These are phyloP conservation scores for Chironex yamaguchii DNA, from an alignment of 30 jellyfish, hydroid and myxozoan species.

Conservation along the genomic window DNA sequence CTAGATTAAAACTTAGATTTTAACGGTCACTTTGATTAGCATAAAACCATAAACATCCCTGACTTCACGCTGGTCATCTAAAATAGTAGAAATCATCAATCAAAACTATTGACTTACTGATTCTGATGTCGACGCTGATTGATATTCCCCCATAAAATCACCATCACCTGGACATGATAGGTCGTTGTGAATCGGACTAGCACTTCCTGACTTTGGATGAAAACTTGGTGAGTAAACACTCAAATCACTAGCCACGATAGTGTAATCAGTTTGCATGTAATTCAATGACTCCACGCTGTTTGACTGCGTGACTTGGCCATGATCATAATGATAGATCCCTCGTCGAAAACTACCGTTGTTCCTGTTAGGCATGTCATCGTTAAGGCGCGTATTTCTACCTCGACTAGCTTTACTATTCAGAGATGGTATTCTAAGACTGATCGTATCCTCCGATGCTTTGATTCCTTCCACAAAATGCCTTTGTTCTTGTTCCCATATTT, in stretches of 20 bases:
- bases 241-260: background rate
- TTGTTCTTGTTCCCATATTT: constrained; percentile 91
- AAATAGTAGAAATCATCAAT: too few relatives aligned
- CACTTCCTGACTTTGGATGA: background rate
- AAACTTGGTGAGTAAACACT: background rate
- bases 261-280: background rate
- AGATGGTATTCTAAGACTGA: background rate
- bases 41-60: too few relatives aligned
- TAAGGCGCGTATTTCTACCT: background rate
- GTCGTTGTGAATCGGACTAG: too few relatives aligned
- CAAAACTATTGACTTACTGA: too few relatives aligned
- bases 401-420: background rate
- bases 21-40: too few relatives aligned
- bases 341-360: background rate
- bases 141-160: too few relatives aligned
- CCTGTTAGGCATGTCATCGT: background rate
- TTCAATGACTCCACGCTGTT: background rate
- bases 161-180: too few relatives aligned
- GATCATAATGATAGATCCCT: background rate
- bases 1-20: too few relatives aligned
- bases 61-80: too few relatives aligned
- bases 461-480: constrained; percentile 42
- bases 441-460: background rate
- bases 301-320: background rate
- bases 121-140: too few relatives aligned